phyloP scores from a whole-genome alignment of 2,888 invertebrate species.

The Nomada hirtipes region DNA sequence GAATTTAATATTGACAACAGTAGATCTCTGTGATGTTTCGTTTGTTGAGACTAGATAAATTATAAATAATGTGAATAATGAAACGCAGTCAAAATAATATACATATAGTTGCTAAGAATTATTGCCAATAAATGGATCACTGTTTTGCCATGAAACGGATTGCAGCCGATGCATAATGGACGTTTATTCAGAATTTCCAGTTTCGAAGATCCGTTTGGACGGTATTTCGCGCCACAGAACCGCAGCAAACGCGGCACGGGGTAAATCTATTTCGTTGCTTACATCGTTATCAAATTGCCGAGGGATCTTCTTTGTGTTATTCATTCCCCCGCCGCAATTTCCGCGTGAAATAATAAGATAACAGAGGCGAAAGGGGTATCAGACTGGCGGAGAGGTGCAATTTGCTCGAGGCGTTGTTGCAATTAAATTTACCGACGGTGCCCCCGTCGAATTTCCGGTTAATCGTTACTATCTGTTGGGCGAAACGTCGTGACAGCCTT shows the following conservation, averaged over 20 bases:
- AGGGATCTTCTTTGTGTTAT: conserved; percentile 26
- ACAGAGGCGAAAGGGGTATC: conserved; percentile 1
- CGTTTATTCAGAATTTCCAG: conserved; percentile 1
- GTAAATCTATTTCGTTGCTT: conserved; percentile 21
- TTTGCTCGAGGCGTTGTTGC: conserved; percentile 15
- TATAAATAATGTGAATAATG: no score
- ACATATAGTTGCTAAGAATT: no score
- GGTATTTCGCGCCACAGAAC: not conserved
- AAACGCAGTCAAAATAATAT: no score
- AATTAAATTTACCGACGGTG: conserved; percentile 36
- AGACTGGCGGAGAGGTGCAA: not conserved
- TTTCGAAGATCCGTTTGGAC: not conserved
- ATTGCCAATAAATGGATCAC: not conserved
- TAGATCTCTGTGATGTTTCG: no score
- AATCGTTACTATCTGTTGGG: not conserved
- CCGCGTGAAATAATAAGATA: conserved; percentile 34
- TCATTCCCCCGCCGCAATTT: conserved; percentile 20
- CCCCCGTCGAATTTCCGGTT: not conserved
- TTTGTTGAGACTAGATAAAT: no score
- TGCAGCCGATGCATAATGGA: not conserved
- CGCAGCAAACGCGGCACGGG: not conserved
- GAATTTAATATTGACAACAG: not conserved
- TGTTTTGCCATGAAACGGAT: not conserved
- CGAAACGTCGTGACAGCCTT: not conserved
- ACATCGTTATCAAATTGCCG: conserved; percentile 15